Conservation (phyloP, 2,888 invertebrate genomes). For the Aporophyla lueneburgensis region DNA sequence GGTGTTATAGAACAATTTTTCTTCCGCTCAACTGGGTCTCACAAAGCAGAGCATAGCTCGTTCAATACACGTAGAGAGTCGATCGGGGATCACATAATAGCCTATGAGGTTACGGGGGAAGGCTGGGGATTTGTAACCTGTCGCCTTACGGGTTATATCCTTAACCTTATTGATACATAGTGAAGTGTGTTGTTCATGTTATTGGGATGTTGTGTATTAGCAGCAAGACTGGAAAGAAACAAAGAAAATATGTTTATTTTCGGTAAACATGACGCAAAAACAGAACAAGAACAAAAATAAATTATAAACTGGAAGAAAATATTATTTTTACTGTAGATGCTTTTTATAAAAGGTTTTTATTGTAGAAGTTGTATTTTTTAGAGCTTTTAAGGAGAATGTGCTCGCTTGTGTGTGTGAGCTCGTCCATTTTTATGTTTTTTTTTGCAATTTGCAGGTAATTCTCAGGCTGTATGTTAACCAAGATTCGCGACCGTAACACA, state of each 20-base stretch:
- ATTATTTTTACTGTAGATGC: too few species aligned
- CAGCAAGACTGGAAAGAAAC: too few species aligned
- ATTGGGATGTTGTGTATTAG: slow-evolving; percentile 1
- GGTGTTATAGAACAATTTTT: slow-evolving; percentile 48
- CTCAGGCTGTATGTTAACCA: too few species aligned
- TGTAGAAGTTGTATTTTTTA: not conserved
- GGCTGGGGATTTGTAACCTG: slow-evolving; percentile 64
- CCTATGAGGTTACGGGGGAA: slow-evolving; percentile 57
- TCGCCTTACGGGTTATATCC: slow-evolving; percentile 55
- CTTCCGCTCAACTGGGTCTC: slow-evolving; percentile 43
- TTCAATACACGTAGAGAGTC: slow-evolving; percentile 42
- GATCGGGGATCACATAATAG: slow-evolving; percentile 62
- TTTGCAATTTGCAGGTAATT: too few species aligned
- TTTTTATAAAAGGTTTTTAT: not conserved
- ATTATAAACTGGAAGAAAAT: too few species aligned
- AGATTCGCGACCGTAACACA: too few species aligned
- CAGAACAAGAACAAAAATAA: too few species aligned
- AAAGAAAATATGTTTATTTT: too few species aligned
- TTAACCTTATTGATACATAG: slow-evolving; percentile 43
- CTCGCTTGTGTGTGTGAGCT: too few species aligned
- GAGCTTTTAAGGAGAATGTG: too few species aligned
- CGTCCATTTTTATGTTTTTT: too few species aligned
- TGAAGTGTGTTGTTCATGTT: slow-evolving; percentile 26
- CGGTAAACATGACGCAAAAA: too few species aligned
- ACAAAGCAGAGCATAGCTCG: slow-evolving; percentile 45